Evolutionary conservation across 2,113 vertebrate genomes (phyloP), one percentile per base, ranked within the genome.

Genomic region (Nannobrachium achirus): DNA sequence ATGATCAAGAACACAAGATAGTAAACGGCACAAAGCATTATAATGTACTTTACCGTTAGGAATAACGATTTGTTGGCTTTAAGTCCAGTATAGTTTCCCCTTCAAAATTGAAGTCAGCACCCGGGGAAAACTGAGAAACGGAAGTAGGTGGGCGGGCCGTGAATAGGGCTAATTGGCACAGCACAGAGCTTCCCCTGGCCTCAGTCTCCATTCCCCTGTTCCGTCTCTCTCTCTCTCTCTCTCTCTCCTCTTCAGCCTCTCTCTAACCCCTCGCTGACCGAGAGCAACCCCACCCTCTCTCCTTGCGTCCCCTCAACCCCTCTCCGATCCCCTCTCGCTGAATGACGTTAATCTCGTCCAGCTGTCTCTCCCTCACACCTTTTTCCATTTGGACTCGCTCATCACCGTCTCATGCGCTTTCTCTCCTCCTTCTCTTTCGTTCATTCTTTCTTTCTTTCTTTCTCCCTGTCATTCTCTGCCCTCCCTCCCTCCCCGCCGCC

Each of bases 171-270:
- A n/a, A n/a, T 89, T 92, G 91, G 92, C 91, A 92, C 86, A 73
- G 77, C 55, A 53, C 78, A 75, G 62, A 78, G 83, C 86, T 88
- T 90, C 88, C 88, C 83, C 76, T 84, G 83, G 78, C 84, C 60
- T 52, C 45, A 40, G 48, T 16, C 58, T 48, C 64, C 53, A 58
- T 41, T n/a, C 39, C 56, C 40, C 42, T 7, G 25, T 33, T 33
- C 25, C 25, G 25, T 33, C 25, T 33, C 40, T 8, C 40, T 44
- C 8, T 10, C 41, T 16, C 57, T 18, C n/a, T 19, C 57, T 44
- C 16, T 13, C 55, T 16, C 42, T 6, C 9, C 50, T 64, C 62
- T 76, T 63, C 53, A 8, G 44, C 69, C 75, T 42, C 63, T 48
- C 64, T 57, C 67, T 52, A 41, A 57, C 69, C 73, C 72, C 61